phyloP scores from a whole-genome alignment of 2,113 vertebrate genomes.

The Ondatra zibethicus region DNA sequence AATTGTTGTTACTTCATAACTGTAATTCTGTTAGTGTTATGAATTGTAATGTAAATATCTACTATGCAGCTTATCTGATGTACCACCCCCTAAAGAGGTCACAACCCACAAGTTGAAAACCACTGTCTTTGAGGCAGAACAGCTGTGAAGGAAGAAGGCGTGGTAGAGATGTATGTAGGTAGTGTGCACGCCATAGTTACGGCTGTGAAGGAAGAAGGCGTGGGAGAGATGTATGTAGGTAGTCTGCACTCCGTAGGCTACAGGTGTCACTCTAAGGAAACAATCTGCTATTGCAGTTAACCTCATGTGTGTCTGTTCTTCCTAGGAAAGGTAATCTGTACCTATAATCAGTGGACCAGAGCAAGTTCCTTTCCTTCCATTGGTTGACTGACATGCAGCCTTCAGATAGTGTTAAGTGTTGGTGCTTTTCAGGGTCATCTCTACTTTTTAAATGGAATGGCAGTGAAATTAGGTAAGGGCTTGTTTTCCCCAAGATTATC shows the following conservation, averaged over 20 bases:
- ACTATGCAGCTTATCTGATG: too few relatives aligned
- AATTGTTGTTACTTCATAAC: neutral
- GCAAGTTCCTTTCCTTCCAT: neutral
- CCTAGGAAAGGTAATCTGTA: neutral
- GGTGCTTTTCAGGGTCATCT: too few relatives aligned
- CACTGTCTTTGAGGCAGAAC: neutral
- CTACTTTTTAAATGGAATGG: neutral
- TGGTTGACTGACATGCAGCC: neutral
- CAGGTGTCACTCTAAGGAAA: neutral
- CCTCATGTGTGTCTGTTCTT: neutral
- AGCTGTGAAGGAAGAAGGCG: neutral
- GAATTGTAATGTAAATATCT: neutral
- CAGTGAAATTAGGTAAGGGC: neutral
- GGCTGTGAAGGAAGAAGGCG: too few relatives aligned
- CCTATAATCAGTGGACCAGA: neutral
- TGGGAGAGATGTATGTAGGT: too few relatives aligned
- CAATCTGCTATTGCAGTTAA: neutral
- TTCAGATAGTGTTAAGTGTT: fast-evolving
- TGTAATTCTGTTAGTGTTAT: neutral
- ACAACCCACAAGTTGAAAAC: neutral
- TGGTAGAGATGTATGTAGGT: neutral
- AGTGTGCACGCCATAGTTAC: neutral
- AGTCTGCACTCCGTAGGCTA: neutral
- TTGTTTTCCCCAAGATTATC: neutral
- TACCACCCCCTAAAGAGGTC: neutral